Base-by-base conservation (phyloP, 2,888 invertebrate genomes). In the Ephialtes manifestator region DNA sequence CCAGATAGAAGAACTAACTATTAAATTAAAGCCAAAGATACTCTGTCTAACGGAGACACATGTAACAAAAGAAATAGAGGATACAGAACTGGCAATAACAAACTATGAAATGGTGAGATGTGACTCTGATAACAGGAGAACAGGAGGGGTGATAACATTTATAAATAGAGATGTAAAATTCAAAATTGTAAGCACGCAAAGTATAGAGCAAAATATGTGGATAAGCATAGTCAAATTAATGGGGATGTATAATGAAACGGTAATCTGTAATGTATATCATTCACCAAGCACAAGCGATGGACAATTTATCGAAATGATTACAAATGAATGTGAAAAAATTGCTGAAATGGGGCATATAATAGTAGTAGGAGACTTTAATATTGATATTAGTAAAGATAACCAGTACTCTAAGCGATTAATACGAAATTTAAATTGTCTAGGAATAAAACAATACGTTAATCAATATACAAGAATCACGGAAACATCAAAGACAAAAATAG, bases 41-140 rank as follows among this genome's bases (percentile, higher is more conserved):
- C 3, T 75, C 10, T 75, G 75, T 28, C 8, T 75, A 20, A n/a
- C 75, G 2, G 60, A 75, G 15, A 75, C 75, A 11, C 75, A 75
- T 18, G 24, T 60, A 2, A 60, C 60, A 13, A 43, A 75, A 5
- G 35, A 35, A 18, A 24, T 75, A 10, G 46, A 24, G 1, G 75
- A 75, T 1, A n/a, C 8, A 2, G 60, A 60, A 60, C 11, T 75
- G 4, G 8, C 18, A 18, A 55, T 75, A 20, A n/a, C 31, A 18
- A 75, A 75, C 28, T 75, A 75, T 43, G 46, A 20, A 35, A n/a
- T 20, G 11, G 20, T 75, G 20, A 5, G 75, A 24, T 39, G 46
- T 39, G 8, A 75, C 31, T 28, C 60, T 5, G 43, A 60, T 1
- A 75, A 60, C 43, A 53, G 28, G 0, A 60, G 75, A n/a, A 75